Base-by-base conservation (phyloP, 2,113 vertebrate genomes). In the Neolamprologus modestus region DNA sequence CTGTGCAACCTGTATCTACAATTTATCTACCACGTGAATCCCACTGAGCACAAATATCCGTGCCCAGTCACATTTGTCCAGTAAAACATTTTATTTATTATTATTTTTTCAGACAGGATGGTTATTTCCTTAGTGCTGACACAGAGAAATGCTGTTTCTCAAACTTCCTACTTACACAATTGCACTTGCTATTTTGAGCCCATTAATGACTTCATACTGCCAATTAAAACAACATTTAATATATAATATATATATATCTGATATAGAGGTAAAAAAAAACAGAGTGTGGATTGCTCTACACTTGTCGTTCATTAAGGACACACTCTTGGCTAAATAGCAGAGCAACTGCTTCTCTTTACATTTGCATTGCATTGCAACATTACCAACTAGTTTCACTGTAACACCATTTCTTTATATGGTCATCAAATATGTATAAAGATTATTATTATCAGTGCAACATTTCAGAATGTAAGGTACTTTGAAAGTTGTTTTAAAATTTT, bases 121-220 rank as follows among this genome's bases (percentile, higher is more conserved):
- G 0, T 26, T 26, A 10, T 31, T 47, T 76, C 9, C 42, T 76
- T 50, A 50, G 42, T 76, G 42, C 40, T 50, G 71, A 76, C 24
- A 76, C 24, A 12, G 71, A 47, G 40, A 47, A 76, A 76, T 1
- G 42, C 40, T 47, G 40, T 76, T 31, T 47, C 14, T 28, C 71
- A 50, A 19, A 50, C 14, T 19, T 17, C 9, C 42, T 47, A 28
- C 71, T 76, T 17, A 26, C 24, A 47, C 42, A 47, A 11, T 28
- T 76, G 21, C 40, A 76, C 71, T 76, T 76, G 71, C 6, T 50
- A 19, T 76, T 76, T 76, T 50, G 42, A 50, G 42, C 4, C 24
- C 42, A 50, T 31, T 12, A 31, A 50, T 0, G 2, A 50, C 9
- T 76, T 47, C 21, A 73, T 45, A 0, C 42, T 50, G 9, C 40